These are phyloP conservation scores for Syngnathoides biaculeatus DNA, from an alignment of 2,113 vertebrate species.

Conservation along the genomic window DNA sequence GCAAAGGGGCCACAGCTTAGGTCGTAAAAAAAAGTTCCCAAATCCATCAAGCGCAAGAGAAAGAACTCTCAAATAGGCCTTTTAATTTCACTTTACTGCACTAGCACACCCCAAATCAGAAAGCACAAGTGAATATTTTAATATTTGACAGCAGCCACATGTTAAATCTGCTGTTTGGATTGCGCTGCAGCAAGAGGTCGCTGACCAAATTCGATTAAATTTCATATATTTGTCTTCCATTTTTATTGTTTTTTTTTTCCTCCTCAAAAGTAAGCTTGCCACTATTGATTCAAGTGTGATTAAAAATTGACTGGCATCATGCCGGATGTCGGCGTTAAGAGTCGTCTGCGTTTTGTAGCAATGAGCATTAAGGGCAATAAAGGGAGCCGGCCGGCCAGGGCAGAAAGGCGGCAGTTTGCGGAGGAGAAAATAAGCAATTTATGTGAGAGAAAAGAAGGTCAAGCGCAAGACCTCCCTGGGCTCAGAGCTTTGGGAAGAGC, in stretches of 20 bases:
- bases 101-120: conserved; percentile 49
- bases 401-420: conserved; percentile 57
- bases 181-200: conserved; percentile 1
- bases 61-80: conserved; percentile 46
- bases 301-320: conserved; percentile 69
- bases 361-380: conserved; percentile 70
- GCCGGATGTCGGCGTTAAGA: conserved; percentile 18
- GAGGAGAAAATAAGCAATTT: conserved; percentile 70
- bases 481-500: conserved; percentile 41
- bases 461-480: conserved; percentile 60
- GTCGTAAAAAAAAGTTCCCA: conserved; percentile 49
- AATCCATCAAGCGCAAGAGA: conserved; percentile 48
- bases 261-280: conserved; percentile 41
- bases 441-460: conserved; percentile 49
- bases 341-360: conserved; percentile 38
- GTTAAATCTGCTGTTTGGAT: conserved; percentile 40
- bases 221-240: conserved; percentile 16
- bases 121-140: conserved; percentile 59
- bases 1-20: conserved; percentile 42
- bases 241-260: conserved; percentile 13
- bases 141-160: conserved; percentile 39
- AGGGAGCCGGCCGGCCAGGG: conserved; percentile 46
- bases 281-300: conserved; percentile 58
- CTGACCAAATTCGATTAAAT: conserved; percentile 18
- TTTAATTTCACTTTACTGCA: conserved; percentile 60